Evolutionary conservation across 2,113 vertebrate genomes (phyloP).

Genomic region (Cochlearius cochlearius): DNA sequence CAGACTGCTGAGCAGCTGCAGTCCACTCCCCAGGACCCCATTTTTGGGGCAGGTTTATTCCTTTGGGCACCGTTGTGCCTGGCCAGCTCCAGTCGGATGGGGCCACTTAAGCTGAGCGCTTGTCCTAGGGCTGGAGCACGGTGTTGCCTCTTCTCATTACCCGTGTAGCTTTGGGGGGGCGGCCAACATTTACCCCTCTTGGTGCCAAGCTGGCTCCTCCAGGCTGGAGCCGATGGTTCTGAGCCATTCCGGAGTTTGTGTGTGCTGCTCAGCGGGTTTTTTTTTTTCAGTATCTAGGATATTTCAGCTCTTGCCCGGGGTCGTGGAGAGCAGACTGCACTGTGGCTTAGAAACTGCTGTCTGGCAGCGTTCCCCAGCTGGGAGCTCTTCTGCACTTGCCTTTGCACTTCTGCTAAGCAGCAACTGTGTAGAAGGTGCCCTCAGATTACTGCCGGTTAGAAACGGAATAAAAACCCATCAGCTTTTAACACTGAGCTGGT

Average conservation of each 20-base stretch:
- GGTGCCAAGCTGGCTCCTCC: background rate
- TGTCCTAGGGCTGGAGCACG: background rate
- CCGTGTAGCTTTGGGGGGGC: background rate
- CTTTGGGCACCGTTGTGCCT: rapidly evolving
- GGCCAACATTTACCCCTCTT: rapidly evolving
- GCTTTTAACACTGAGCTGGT: background rate
- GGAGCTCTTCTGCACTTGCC: background rate
- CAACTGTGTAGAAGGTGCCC: background rate
- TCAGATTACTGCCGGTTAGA: background rate
- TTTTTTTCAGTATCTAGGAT: background rate
- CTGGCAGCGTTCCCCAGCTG: background rate
- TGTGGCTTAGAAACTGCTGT: background rate
- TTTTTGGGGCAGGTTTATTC: background rate
- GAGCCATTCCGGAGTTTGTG: background rate
- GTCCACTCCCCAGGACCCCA: rapidly evolving
- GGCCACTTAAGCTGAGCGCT: background rate
- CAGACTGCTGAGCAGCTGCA: background rate
- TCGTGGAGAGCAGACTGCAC: background rate
- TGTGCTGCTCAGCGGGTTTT: background rate
- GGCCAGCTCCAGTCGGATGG: background rate
- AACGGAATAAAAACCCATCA: background rate
- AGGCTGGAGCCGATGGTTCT: background rate
- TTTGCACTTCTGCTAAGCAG: background rate
- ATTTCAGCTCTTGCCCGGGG: background rate
- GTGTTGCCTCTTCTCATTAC: background rate